phyloP scores from a whole-genome alignment of 2,888 invertebrate species.

The Colletes collaris region DNA sequence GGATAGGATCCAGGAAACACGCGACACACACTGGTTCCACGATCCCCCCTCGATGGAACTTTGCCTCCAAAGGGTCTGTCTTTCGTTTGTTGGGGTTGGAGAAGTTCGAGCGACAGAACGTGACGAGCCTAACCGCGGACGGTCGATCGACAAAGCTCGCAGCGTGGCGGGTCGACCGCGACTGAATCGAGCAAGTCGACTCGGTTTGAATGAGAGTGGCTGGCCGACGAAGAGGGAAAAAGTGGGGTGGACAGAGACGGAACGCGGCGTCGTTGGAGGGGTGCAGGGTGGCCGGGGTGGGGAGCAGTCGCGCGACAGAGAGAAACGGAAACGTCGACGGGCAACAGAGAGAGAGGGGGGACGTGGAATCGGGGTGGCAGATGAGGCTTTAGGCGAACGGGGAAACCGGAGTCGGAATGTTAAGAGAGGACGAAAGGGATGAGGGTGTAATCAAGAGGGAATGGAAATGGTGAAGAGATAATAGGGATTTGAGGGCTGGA shows the following conservation, averaged over 20 bases:
- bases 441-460: not conserved
- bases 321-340: not conserved
- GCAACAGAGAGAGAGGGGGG: not conserved
- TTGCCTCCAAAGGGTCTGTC: not conserved
- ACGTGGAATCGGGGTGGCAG: not conserved
- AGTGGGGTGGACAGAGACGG: slow-evolving; percentile 6
- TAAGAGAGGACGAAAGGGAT: slow-evolving; percentile 1
- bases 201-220: slow-evolving; percentile 79
- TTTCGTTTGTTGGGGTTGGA: not conserved
- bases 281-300: not conserved
- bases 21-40: not conserved
- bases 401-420: not conserved
- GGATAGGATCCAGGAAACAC: not conserved
- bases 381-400: not conserved
- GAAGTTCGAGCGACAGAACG: slow-evolving; percentile 5
- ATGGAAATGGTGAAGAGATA: not conserved
- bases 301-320: not conserved
- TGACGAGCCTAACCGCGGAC: slow-evolving; percentile 3
- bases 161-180: slow-evolving; percentile 80
- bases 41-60: not conserved
- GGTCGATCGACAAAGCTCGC: slow-evolving; percentile 68
- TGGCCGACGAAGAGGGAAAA: slow-evolving; percentile 49
- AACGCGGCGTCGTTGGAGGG: not conserved
- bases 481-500: too few species aligned
- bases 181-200: slow-evolving; percentile 77